These are phyloP conservation scores for Heliconius hermathena DNA, from an alignment of 1,140 invertebrate genomes.

Conservation along the genomic window DNA sequence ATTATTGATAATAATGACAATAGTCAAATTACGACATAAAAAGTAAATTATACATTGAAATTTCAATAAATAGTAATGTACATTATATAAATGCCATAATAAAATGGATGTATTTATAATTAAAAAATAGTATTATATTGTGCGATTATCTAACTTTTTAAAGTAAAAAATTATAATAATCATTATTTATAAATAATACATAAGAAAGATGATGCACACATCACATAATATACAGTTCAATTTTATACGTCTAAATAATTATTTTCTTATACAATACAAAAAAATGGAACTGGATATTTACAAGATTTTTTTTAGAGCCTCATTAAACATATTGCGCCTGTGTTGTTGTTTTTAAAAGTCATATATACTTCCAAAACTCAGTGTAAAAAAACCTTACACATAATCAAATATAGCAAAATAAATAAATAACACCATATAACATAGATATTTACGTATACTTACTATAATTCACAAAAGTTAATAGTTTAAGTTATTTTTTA, in stretches of 20 bases:
- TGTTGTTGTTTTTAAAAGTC: not conserved
- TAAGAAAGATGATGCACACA: not conserved
- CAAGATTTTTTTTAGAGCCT: not conserved
- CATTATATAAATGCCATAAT: conserved; percentile 3
- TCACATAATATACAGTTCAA: not conserved
- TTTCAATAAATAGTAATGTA: no score
- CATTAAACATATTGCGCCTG: not conserved
- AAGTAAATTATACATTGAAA: no score
- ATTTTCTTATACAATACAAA: not conserved
- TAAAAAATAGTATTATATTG: not conserved
- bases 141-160: not conserved
- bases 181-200: not conserved
- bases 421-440: no score
- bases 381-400: not conserved
- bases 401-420: not conserved
- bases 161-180: not conserved
- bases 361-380: not conserved
- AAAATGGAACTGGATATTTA: not conserved
- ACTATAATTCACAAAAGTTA: not conserved
- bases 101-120: not conserved
- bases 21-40: not conserved
- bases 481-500: not conserved
- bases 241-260: not conserved
- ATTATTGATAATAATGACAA: not conserved
- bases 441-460: not conserved